Conservation (phyloP, 2,797 vertebrate genomes). For the Sciurus vulgaris region DNA sequence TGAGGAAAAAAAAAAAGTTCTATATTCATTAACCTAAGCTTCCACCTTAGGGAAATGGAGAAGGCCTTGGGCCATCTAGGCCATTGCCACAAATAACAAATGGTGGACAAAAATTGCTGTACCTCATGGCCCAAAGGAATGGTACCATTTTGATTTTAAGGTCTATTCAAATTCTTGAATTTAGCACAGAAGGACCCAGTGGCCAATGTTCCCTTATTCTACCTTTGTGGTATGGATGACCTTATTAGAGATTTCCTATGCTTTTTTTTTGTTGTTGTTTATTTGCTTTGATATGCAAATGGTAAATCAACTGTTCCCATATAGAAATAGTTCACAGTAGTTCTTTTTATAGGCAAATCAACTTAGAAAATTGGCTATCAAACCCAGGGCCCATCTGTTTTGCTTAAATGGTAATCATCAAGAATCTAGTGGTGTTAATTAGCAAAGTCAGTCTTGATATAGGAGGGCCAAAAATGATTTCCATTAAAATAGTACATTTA, state of each 20-base stretch:
- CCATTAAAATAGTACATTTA: background rate
- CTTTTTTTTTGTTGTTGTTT: background rate
- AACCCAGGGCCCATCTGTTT: background rate
- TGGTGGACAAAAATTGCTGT: background rate
- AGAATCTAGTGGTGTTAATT: conserved; percentile 28
- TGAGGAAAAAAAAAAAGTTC: background rate
- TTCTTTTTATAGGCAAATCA: conserved; percentile 46
- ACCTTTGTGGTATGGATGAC: background rate
- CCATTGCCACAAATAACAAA: background rate
- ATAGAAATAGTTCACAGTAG: background rate
- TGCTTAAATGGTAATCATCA: conserved; percentile 17
- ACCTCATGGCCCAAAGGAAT: background rate
- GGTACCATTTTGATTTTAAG: background rate
- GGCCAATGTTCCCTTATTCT: background rate
- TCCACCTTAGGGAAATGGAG: background rate
- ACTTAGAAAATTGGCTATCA: conserved; percentile 29
- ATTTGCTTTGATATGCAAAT: conserved; percentile 24
- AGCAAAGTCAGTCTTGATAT: background rate
- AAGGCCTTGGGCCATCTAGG: background rate
- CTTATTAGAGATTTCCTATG: background rate
- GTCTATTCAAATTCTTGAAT: background rate
- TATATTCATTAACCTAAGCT: background rate
- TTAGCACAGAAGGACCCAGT: background rate
- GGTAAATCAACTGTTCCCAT: background rate
- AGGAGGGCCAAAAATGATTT: conserved; percentile 11